Evolutionary conservation across 2,888 invertebrate genomes (phyloP), one percentile per base, ranked within the genome.

Genomic region (Uropetala carovei): DNA sequence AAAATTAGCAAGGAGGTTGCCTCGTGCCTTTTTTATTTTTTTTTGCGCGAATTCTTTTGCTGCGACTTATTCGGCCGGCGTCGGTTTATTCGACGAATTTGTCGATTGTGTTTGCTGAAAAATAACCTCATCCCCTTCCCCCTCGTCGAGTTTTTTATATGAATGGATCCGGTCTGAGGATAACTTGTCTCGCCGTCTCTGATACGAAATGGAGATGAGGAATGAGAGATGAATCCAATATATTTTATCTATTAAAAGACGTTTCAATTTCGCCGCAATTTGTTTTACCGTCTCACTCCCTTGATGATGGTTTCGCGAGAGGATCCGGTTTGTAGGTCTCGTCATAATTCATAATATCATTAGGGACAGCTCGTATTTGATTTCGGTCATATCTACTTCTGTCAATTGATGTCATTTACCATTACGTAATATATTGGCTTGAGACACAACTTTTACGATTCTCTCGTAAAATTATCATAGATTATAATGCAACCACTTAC

Each of bases 211-310:
- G 8, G 68, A 22, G 68, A 10, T n/a, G 8, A n/a, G 75, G 75
- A 75, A 75, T 75, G 75, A 75, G 75, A 27, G 18, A 68, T 68
- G 68, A 18, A 75, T 22, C 75, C 75, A 27, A 75, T 75, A 75
- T 27, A 75, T 75, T 27, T 27, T 27, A 75, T 75, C 9, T 22
- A 27, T 9, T 10, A 14, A 75, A 27, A 13, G 75, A 75, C 75
- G 75, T 75, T 75, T 75, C 75, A n/a, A 75, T 75, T 75, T 75
- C 75, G 27, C 11, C 18, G 75, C 10, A 75, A 27, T 22, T 22
- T 27, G 68, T 7, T 64, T 22, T 43, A 43, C 5, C 27, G 11
- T 22, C 75, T 9, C 13, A 22, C 2, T 75, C 22, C 13, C 75
- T 75, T 27, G 22, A 10, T 75, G 16, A 1, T 68, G 5, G 9